Base-by-base conservation (phyloP, 2,113 vertebrate species). In the Nannobrachium achirus region DNA sequence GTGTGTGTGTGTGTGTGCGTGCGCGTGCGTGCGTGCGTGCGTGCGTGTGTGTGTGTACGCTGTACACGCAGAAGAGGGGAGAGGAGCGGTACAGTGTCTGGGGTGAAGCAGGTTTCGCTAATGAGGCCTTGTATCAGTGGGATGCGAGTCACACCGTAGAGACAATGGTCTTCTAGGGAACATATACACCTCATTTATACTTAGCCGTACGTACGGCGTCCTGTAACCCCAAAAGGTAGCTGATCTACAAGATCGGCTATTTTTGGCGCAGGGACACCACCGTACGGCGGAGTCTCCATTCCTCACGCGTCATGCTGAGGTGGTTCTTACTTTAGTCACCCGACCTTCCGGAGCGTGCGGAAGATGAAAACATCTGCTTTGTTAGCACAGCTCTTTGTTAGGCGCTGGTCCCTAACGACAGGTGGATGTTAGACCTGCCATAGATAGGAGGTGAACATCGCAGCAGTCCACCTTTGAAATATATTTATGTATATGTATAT, bases 121-220 rank as follows among this genome's bases (percentile, higher is more conserved):
- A 92, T 93, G 91, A 93, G 90, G 85, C 90, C 85, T 86, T 80
- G 85, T 77, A 85, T 84, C 87, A 76, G 81, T 82, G 79, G 82
- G 89, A 88, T 88, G 82, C 66, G 25, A 89, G 85, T 80, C 88
- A 82, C 83, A 79, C 66, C 25, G 25, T 33, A 82, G 78, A 85
- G 71, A 87, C 84, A 85, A 76, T 84, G 80, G 76, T 86, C 86
- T 69, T 33, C 1, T 33, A 33, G 45, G 76, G 85, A 88, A 89
- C 83, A 78, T 89, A 88, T 86, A 84, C n/a, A n/a, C n/a, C n/a
- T n/a, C n/a, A n/a, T n/a, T n/a, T n/a, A n/a, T n/a, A n/a, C n/a
- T n/a, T n/a, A n/a, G n/a, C n/a, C n/a, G n/a, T n/a, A n/a, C n/a
- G n/a, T n/a, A n/a, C n/a, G n/a, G n/a, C n/a, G n/a, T n/a, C n/a